Conservation (phyloP, 92 coral and sea anemone genomes). For the Metridium senile region DNA sequence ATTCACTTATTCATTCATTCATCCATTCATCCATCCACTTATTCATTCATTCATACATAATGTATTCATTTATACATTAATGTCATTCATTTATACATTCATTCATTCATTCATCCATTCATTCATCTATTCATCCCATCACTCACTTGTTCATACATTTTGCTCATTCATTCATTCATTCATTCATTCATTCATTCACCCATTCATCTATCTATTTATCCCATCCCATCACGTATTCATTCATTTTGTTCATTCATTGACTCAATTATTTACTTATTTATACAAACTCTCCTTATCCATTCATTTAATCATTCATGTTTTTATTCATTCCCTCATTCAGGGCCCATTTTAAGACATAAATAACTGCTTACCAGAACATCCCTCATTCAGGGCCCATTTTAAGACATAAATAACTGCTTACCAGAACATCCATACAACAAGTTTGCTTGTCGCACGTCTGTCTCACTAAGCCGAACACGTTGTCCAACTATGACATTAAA, state of each 20-base stretch:
- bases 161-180: background rate
- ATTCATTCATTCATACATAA: background rate
- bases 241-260: too few species aligned
- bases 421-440: constrained; percentile 44
- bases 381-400: too few species aligned
- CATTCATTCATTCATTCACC: background rate
- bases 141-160: background rate
- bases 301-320: too few species aligned
- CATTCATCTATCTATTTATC: background rate
- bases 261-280: too few species aligned
- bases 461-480: constrained; percentile 39
- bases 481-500: constrained; percentile 34
- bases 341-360: background rate
- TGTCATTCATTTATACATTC: background rate
- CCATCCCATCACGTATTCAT: too few species aligned
- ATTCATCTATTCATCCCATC: background rate
- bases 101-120: background rate
- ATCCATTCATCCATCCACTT: background rate
- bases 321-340: too few species aligned
- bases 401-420: background rate
- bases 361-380: constrained; percentile 43
- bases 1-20: background rate
- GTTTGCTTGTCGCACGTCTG: constrained; percentile 42
- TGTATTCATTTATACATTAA: background rate
- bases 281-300: too few species aligned